Evolutionary conservation across 2,113 vertebrate species (phyloP), one percentile per base, ranked within the genome.

Genomic region (Origma solitaria): DNA sequence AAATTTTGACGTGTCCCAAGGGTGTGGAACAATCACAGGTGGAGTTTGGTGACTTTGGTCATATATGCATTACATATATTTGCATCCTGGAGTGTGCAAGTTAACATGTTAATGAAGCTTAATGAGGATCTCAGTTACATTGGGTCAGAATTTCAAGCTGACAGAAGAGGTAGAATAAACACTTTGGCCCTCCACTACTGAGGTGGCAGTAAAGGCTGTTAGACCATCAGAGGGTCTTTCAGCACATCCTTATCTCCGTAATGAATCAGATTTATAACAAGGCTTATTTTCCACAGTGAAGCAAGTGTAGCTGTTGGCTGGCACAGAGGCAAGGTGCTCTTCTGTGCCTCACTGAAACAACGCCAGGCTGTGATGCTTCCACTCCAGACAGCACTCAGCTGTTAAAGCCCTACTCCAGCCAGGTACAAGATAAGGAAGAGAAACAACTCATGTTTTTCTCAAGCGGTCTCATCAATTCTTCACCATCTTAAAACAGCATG

Each of bases 51-150:
- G n/a, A 45, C n/a, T n/a, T 61, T 61, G 5, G 33, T 51, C 37
- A 51, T 17, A 51, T 25, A 27, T 18, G 3, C 7, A 37, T 76
- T 35, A 27, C 25, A 51, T 71, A 49, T 49, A 64, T 71, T 56
- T 56, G 3, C 24, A 71, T 56, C 20, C 40, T 14, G 31, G 9
- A n/a, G 6, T 35, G 31, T 35, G 30, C 11, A 56, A 49, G 35
- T 42, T 18, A 56, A 25, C 2, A 15, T 64, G 21, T 42, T 49
- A 64, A 56, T 64, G 30, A 49, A 56, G 14, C 21, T 40, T 49
- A 71, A 35, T 18, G 30, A 87, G 7, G 16, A 30, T 30, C 68
- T 25, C 0, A 0, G 12, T 70, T 62, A 21, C 4, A 54, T 79
- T 71, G 5, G 4, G 24, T 47, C 13, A 79, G 40, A 62, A 87